Percentiles rank a stretch among this genome's conserved stretches.
Evolutionary conservation across 1,140 invertebrate species (phyloP).

Genomic region (Pseudomyrmex gracilis): DNA sequence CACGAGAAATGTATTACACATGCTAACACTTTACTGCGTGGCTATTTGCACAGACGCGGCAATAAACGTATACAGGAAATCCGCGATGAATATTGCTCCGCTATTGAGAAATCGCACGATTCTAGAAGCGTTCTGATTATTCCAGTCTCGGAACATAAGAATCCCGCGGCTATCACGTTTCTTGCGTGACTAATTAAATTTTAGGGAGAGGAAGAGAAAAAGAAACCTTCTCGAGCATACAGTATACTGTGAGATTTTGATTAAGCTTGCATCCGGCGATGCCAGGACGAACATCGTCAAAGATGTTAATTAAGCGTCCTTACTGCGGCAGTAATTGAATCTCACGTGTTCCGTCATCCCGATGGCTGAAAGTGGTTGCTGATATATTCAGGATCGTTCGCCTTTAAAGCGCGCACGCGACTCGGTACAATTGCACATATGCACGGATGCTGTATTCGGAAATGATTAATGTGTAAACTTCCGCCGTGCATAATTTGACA

Average conservation of each 20-base stretch:
- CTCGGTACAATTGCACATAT: constrained; percentile 18
- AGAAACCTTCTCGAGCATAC: not conserved
- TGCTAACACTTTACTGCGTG: constrained; percentile 1
- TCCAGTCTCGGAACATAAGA: not conserved
- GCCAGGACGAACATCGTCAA: constrained; percentile 38
- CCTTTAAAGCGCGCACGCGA: constrained; percentile 6
- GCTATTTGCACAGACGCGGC: not conserved
- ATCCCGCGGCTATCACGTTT: constrained; percentile 18
- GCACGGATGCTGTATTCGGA: not conserved
- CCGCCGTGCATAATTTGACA: not conserved
- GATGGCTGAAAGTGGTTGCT: constrained; percentile 10
- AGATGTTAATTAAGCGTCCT: constrained; percentile 60
- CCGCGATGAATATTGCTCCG: not conserved
- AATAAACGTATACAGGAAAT: not conserved
- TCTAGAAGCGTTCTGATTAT: constrained; percentile 44
- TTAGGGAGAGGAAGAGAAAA: not conserved
- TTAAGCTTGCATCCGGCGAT: constrained; percentile 32
- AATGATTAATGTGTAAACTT: constrained; percentile 44
- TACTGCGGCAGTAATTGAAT: constrained; percentile 48
- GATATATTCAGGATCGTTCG: constrained; percentile 24
- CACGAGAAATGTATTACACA: constrained; percentile 6
- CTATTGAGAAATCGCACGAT: constrained; percentile 29
- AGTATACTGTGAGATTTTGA: not conserved
- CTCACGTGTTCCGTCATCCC: constrained; percentile 18
- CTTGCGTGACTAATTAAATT: constrained; percentile 50